These are phyloP conservation scores for Morpho deidamia DNA, from an alignment of 2,888 invertebrate genomes.

Conservation along the genomic window DNA sequence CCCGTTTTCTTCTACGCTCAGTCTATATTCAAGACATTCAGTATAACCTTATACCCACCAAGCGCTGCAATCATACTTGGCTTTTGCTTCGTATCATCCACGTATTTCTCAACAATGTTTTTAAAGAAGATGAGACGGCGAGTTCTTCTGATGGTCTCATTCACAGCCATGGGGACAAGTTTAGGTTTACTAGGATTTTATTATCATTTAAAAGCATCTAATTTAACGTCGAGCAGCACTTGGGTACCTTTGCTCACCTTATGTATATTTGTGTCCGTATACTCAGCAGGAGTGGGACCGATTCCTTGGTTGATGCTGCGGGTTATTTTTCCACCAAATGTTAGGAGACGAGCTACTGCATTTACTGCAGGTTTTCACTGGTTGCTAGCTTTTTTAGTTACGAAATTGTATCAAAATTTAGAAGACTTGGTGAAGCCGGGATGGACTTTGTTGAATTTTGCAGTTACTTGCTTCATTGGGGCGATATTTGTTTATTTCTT, in stretches of 20 bases:
- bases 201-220: constrained; percentile 56
- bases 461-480: constrained; percentile 76
- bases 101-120: constrained; percentile 75
- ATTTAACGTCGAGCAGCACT: constrained; percentile 34
- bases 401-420: constrained; percentile 81
- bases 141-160: constrained; percentile 80
- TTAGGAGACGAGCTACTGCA: constrained; percentile 81
- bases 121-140: constrained; percentile 80
- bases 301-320: constrained; percentile 85
- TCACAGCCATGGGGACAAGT: constrained; percentile 74
- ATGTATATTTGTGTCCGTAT: constrained; percentile 77
- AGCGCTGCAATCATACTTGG: constrained; percentile 80
- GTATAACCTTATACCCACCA: constrained; percentile 51
- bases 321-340: constrained; percentile 82
- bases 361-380: constrained; percentile 84
- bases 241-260: constrained; percentile 80
- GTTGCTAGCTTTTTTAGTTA: constrained; percentile 82
- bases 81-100: constrained; percentile 76
- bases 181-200: constrained; percentile 69
- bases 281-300: constrained; percentile 83
- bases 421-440: constrained; percentile 73
- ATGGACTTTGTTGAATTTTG: constrained; percentile 83
- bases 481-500: constrained; percentile 80
- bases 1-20: constrained; percentile 79
- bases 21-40: constrained; percentile 72